Evolutionary conservation across 2,113 vertebrate species (phyloP).

Genomic region (Willisornis vidua): DNA sequence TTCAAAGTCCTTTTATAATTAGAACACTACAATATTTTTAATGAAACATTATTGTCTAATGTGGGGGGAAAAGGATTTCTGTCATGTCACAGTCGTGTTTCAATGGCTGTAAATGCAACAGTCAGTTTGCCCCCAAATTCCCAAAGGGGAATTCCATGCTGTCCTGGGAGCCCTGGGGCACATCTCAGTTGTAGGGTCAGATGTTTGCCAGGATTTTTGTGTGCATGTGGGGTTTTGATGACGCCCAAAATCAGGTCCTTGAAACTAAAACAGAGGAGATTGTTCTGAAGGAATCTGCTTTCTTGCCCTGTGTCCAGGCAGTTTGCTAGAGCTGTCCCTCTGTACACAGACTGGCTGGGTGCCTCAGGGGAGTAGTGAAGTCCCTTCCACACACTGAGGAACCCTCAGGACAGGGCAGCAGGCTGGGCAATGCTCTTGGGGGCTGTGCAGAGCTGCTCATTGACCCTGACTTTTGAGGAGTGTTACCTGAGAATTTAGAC

Average conservation of each 20-base stretch:
- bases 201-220: background rate
- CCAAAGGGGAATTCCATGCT: background rate
- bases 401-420: background rate
- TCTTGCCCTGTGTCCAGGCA: background rate
- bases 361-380: background rate
- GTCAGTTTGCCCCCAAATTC: background rate
- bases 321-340: background rate
- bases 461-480: background rate
- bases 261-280: background rate
- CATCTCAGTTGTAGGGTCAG: background rate
- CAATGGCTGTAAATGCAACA: background rate
- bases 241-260: background rate
- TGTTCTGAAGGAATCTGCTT: background rate
- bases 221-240: background rate
- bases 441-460: background rate
- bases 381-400: background rate
- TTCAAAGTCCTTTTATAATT: slow-evolving; percentile 35
- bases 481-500: background rate
- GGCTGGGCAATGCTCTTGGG: background rate
- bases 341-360: background rate
- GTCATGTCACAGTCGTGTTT: background rate
- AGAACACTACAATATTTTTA: slow-evolving; percentile 16
- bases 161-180: background rate
- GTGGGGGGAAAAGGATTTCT: background rate
- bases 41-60: background rate